Base-by-base conservation (phyloP, 2,888 invertebrate genomes). In the Scaeva pyrastri region DNA sequence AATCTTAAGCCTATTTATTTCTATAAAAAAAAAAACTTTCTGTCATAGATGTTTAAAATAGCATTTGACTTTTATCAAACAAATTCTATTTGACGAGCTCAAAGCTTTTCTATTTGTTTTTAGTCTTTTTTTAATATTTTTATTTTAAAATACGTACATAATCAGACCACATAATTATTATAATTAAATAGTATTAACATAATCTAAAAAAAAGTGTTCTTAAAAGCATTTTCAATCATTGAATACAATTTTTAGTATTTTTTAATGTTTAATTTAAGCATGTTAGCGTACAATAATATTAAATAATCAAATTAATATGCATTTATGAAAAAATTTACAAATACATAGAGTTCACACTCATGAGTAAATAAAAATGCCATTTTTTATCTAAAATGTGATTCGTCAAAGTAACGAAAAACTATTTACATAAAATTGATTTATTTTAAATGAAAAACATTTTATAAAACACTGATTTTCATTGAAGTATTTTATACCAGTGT, bases 1-100 rank as follows among this genome's bases (percentile, higher is more conserved):
- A 86, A 36, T 77, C 77, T 81, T 86, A 86, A 77, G 81, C 70
- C 70, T 60, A 81, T 77, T 85, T 85, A 84, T 75, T 76, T 76
- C 68, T 62, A 55, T 23, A 23, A 31, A 31, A 31, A 72, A 73
- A 16, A 39, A 56, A 68, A 68, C 39, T 39, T 50, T 73, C 50
- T 74, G 60, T 80, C 43, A 21, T 64, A 41, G 31, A 41, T 39
- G 14, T 58, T 66, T 50, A 60, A 66, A 77, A 66, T 31, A 16
- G 3, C 14, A 19, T 31, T 48, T 66, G 21, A 50, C 19, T 16
- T 64, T 48, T n/a, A 26, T 23, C n/a, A 21, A 41, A 8, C 10
- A 11, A 31, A 45, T 70, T 56, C 56, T 76, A 55, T 70, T 70
- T 76, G 48, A 81, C 72, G 48, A 81, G 73, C 81, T 81, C 43